phyloP scores from a whole-genome alignment of 64 coral and sea anemone genomes.

The Platygyra sinensis region DNA sequence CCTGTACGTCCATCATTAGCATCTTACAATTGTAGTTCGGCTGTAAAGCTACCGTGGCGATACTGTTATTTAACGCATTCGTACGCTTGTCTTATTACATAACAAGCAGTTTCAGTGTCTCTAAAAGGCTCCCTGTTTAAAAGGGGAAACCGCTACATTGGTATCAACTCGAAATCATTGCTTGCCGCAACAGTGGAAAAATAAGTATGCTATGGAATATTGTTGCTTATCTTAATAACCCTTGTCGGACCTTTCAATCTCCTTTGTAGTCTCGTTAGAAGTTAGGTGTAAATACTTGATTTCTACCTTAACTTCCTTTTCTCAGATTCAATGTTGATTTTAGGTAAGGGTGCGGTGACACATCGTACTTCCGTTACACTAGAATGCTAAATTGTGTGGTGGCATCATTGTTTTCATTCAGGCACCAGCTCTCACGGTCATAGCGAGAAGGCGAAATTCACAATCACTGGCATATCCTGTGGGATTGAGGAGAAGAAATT shows the following conservation, averaged over 20 bases:
- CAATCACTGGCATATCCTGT: constrained; percentile 53
- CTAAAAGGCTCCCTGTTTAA: neutral
- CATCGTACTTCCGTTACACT: neutral
- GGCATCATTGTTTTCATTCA: constrained; percentile 5
- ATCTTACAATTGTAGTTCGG: neutral
- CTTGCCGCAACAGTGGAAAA: neutral
- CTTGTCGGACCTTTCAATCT: neutral
- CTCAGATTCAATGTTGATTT: no score
- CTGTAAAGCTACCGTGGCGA: no score
- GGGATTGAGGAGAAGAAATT: constrained; percentile 43
- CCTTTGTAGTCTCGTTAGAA: neutral
- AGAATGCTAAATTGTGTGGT: neutral
- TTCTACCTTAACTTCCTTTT: no score
- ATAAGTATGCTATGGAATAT: constrained; percentile 1
- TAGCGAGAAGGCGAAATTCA: constrained; percentile 63
- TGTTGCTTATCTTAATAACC: neutral
- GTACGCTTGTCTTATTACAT: no score
- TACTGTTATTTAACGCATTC: no score
- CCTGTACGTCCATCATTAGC: neutral
- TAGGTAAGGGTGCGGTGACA: neutral
- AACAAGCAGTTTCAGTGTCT: neutral
- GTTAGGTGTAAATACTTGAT: neutral
- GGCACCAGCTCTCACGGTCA: constrained; percentile 53
- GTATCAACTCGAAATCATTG: neutral
- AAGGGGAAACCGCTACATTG: neutral